Evolutionary conservation across 2,113 vertebrate genomes (phyloP), one percentile per base, ranked within the genome.

Genomic region (Oryzias melastigma): DNA sequence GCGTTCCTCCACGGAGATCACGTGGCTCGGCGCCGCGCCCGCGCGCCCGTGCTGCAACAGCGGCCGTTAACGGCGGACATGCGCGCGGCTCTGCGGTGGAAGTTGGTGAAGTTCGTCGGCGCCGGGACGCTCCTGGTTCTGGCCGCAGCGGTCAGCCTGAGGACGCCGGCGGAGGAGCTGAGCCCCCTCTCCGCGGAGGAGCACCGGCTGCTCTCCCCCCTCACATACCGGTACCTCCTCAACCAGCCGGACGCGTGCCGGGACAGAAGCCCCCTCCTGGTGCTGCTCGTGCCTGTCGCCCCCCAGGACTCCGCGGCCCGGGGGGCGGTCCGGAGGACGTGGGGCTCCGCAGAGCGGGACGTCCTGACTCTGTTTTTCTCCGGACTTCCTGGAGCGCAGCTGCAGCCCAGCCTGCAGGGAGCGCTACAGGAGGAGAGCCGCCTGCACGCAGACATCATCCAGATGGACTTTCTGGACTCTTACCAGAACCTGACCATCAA

Each of bases 401-500:
- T 0, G 1, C 58, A 0, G 48, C 51, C 19, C 1, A 14, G 13
- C 18, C 40, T 82, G 19, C 58, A 55, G 16, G 0, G 15, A 0
- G 13, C 52, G 62, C 66, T 94, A 46, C 35, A 22, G 0, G 67
- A 75, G 55, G 94, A 96, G 73, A 91, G 78, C 8, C 0, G 3
- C 1, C 42, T 15, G 0, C 52, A 93, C 45, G 45, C 14, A 0
- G 95, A 95, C 24, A 78, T 95, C 1, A 51, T 96, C 17, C 93
- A 95, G 76, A 90, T 94, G 64, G 73, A 92, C 12, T 96, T 96
- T 53, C 0, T 81, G 25, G 94, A 96, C 71, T 92, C 65, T 15
- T 94, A 96, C 77, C 65, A 83, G 44, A 94, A 94, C 68, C 83
- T 94, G 22, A 94, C 93, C 0, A 25, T 94, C 24, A 93, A 95